Conservation (phyloP, 2,888 invertebrate species). For the Melangyna quadrimaculata region DNA sequence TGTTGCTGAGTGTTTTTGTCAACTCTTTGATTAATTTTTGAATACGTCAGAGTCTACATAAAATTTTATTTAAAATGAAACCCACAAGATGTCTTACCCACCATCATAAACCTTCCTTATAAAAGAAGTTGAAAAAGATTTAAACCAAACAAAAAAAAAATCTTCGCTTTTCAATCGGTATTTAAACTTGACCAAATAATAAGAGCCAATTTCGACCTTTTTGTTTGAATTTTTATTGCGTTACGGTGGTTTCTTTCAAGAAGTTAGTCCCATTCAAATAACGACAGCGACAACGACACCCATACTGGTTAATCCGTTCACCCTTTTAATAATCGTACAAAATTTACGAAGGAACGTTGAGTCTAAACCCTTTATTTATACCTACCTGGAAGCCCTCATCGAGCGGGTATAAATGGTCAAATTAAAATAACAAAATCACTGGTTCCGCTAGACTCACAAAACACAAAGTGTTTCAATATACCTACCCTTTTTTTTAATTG, state of each 20-base stretch:
- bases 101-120: too few relatives aligned
- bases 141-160: too few relatives aligned
- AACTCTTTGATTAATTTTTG: too few relatives aligned
- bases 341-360: background rate
- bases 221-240: background rate
- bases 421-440: slow-evolving; percentile 35
- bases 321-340: background rate
- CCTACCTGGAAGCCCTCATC: background rate
- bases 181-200: background rate
- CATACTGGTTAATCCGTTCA: background rate
- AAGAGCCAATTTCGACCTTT: background rate
- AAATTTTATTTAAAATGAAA: too few relatives aligned
- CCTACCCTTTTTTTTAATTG: slow-evolving; percentile 48
- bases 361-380: background rate
- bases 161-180: background rate
- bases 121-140: too few relatives aligned
- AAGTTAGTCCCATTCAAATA: background rate
- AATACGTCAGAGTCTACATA: too few relatives aligned
- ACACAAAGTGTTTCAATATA: slow-evolving; percentile 40
- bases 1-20: too few relatives aligned
- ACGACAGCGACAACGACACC: background rate
- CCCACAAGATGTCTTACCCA: too few relatives aligned
- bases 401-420: slow-evolving; percentile 22
- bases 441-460: slow-evolving; percentile 33
- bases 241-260: background rate